Percentiles rank a stretch among this genome's conserved stretches.
These are phyloP conservation scores for Anhinga rufa DNA, from an alignment of 2,113 vertebrate genomes.

Conservation along the genomic window DNA sequence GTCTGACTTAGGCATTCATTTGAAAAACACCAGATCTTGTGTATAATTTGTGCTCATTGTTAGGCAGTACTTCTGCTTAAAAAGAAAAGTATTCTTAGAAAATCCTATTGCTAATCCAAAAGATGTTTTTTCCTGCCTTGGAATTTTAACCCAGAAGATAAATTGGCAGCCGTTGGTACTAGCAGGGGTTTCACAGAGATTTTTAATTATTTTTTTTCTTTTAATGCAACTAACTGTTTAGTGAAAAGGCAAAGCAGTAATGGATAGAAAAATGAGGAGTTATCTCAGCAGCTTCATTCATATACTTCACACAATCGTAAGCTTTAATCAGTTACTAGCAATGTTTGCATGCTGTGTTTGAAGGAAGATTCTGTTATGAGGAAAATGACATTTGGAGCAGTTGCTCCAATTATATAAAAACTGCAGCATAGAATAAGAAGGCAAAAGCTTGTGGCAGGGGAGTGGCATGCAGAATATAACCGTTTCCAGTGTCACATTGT, in stretches of 20 bases:
- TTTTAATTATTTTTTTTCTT: neutral
- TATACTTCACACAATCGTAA: neutral
- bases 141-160: neutral
- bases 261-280: neutral
- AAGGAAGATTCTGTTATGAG: neutral
- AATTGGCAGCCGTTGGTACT: neutral
- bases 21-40: neutral
- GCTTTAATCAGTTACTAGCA: neutral
- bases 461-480: neutral
- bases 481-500: neutral
- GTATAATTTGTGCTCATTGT: neutral
- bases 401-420: neutral
- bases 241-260: neutral
- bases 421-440: neutral
- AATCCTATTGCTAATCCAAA: neutral
- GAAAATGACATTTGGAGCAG: neutral
- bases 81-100: neutral
- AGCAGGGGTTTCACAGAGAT: neutral
- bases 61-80: neutral
- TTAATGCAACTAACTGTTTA: neutral
- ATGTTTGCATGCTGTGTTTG: neutral
- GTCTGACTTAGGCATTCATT: neutral
- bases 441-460: neutral
- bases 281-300: neutral
- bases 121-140: neutral